Evolutionary conservation across 2,888 invertebrate species (phyloP).

Genomic region (Acleris sparsana): DNA sequence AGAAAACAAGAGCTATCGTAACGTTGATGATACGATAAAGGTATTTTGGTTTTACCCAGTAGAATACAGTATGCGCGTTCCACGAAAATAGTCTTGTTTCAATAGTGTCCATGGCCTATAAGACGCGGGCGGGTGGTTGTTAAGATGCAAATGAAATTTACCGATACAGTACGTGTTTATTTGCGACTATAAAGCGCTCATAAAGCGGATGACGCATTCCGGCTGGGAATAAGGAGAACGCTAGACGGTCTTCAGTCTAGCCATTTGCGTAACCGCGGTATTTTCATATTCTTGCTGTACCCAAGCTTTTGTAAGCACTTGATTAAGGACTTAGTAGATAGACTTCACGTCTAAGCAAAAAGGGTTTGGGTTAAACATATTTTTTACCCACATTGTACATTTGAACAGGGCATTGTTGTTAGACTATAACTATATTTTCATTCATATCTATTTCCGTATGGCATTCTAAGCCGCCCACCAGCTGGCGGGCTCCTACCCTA

Average conservation of each 20-base stretch:
- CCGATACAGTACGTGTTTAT: constrained; percentile 26
- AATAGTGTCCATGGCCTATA: background rate
- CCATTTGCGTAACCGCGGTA: constrained; percentile 20
- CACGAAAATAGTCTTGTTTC: background rate
- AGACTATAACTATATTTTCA: background rate
- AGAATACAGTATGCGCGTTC: too few species aligned
- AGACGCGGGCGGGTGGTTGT: background rate
- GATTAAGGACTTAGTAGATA: too few species aligned
- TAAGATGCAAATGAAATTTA: constrained; percentile 8
- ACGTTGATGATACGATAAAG: too few species aligned
- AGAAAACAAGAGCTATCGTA: too few species aligned
- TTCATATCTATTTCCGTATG: background rate
- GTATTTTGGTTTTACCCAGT: too few species aligned
- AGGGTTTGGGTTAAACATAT: too few species aligned
- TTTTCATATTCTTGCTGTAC: background rate
- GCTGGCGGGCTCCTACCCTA: background rate
- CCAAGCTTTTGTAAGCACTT: too few species aligned
- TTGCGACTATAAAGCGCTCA: constrained; percentile 22
- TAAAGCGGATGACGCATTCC: constrained; percentile 25
- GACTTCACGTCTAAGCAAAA: too few species aligned
- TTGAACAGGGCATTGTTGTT: too few species aligned
- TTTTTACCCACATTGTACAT: too few species aligned
- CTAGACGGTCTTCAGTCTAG: constrained; percentile 31
- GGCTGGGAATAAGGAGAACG: constrained; percentile 21
- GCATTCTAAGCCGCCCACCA: constrained; percentile 2